phyloP scores from a whole-genome alignment of 2,113 vertebrate species.

The Illadopsis cleaveri region DNA sequence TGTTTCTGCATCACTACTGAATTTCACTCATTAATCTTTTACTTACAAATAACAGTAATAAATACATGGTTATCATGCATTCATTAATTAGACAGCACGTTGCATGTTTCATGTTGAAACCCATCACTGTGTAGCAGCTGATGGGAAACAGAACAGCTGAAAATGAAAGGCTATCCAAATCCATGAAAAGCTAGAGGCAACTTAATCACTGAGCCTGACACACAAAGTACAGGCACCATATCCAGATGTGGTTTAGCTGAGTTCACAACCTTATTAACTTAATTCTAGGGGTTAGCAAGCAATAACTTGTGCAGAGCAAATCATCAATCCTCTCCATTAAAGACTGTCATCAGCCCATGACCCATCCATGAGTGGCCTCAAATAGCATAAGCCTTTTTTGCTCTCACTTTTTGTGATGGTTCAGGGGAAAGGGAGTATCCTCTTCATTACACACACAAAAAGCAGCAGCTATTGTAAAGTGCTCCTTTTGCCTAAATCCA shows the following conservation, averaged over 20 bases:
- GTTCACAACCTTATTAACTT: slow-evolving; percentile 41
- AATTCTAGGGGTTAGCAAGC: slow-evolving; percentile 10
- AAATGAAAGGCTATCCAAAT: slow-evolving; percentile 42
- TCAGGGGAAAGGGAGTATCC: neutral
- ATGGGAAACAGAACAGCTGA: slow-evolving; percentile 37
- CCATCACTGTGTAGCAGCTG: neutral
- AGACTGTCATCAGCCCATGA: neutral
- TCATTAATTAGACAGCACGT: neutral
- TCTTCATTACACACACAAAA: neutral
- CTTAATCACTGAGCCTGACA: slow-evolving; percentile 20
- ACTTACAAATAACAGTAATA: neutral
- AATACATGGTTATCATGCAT: neutral
- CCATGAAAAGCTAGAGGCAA: slow-evolving; percentile 7
- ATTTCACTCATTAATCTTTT: slow-evolving; percentile 26
- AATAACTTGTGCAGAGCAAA: neutral
- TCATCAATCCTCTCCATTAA: neutral
- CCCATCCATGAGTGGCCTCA: neutral
- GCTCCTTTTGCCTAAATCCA: neutral
- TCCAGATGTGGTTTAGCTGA: slow-evolving; percentile 21
- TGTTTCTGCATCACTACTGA: neutral
- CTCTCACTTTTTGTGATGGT: neutral
- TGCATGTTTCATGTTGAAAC: neutral
- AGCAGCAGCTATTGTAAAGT: neutral
- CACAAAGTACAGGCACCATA: neutral
- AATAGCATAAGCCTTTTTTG: neutral